phyloP scores from a whole-genome alignment of 2,113 vertebrate genomes.

The Pseudolaguvia tuberculata region DNA sequence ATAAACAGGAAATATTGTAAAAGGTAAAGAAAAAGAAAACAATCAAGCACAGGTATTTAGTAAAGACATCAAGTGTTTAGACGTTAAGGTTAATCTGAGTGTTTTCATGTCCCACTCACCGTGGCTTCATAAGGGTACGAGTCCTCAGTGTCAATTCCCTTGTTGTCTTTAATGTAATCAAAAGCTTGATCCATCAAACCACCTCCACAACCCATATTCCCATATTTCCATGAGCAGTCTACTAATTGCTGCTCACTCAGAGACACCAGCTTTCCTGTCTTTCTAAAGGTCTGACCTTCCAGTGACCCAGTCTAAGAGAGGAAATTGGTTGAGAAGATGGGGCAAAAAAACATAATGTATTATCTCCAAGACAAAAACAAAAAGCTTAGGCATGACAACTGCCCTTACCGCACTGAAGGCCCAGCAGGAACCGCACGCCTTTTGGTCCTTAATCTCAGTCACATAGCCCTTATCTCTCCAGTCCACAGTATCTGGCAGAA shows the following conservation, averaged over 20 bases:
- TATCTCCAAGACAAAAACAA: neutral
- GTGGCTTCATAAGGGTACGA: slow-evolving; percentile 70
- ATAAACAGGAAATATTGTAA: neutral
- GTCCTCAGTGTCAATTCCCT: slow-evolving; percentile 69
- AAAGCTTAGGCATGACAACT: neutral
- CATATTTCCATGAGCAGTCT: slow-evolving; percentile 67
- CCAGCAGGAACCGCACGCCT: slow-evolving; percentile 38
- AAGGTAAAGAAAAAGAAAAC: too few relatives aligned
- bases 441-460: slow-evolving; percentile 42
- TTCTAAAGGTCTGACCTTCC: slow-evolving; percentile 70
- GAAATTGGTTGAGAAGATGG: neutral
- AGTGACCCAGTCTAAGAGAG: slow-evolving; percentile 65
- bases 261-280: slow-evolving; percentile 68
- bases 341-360: neutral
- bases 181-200: slow-evolving; percentile 70
- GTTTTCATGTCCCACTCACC: slow-evolving; percentile 49
- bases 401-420: slow-evolving; percentile 21
- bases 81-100: neutral
- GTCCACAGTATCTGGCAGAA: slow-evolving; percentile 51
- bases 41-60: too few relatives aligned
- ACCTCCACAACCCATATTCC: slow-evolving; percentile 65
- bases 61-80: too few relatives aligned
- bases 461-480: slow-evolving; percentile 44
- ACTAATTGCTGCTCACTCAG: slow-evolving; percentile 77
- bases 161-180: slow-evolving; percentile 59